These are phyloP conservation scores for Anolis apletophallus DNA, from an alignment of 2,797 vertebrate species.

Conservation along the genomic window DNA sequence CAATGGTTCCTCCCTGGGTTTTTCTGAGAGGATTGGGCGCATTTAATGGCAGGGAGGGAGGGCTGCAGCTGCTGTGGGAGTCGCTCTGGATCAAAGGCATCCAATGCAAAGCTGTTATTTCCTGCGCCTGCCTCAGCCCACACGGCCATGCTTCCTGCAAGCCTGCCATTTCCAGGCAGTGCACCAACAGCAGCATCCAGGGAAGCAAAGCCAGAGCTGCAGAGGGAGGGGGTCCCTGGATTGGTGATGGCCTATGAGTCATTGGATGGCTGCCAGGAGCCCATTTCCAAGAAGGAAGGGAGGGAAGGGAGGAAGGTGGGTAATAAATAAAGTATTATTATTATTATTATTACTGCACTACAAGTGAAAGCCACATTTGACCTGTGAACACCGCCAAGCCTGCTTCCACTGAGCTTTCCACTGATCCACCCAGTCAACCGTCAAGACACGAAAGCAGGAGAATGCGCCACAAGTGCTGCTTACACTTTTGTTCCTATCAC, in stretches of 20 bases:
- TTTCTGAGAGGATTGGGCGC: neutral
- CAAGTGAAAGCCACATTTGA: neutral
- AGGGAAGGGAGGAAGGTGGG: too few relatives aligned
- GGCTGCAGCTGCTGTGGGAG: neutral
- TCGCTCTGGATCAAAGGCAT: neutral
- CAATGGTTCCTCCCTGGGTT: neutral
- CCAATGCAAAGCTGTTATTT: neutral
- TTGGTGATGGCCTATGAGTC: too few relatives aligned
- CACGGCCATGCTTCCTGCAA: neutral
- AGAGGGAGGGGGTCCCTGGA: too few relatives aligned
- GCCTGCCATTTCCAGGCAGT: neutral
- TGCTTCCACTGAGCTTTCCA: neutral
- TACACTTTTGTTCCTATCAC: too few relatives aligned
- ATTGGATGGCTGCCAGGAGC: too few relatives aligned
- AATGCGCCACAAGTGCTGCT: neutral
- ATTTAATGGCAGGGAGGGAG: neutral
- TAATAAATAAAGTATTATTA: too few relatives aligned
- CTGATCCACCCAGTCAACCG: neutral
- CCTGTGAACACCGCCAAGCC: neutral
- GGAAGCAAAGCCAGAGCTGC: too few relatives aligned
- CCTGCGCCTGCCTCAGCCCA: slow-evolving; percentile 16
- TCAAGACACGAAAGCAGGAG: neutral
- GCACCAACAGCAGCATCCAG: neutral
- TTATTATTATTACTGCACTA: too few relatives aligned
- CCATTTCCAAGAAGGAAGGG: too few relatives aligned